Base-by-base conservation (phyloP, 2,113 vertebrate genomes). In the Nannobrachium achirus region DNA sequence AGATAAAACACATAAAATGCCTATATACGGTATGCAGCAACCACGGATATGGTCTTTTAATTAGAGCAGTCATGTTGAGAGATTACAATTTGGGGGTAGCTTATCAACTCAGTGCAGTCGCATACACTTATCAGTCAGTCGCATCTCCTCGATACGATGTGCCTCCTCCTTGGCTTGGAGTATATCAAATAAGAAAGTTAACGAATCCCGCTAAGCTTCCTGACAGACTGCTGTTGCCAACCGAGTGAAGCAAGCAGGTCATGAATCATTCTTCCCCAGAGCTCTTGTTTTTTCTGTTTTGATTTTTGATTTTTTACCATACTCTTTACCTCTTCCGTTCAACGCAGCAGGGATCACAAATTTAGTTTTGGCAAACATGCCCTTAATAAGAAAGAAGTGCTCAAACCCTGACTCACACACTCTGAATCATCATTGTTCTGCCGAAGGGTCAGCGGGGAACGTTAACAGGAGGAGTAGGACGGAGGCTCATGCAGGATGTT, bases 41-140 rank as follows among this genome's bases (percentile, higher is more conserved):
- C 86, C 84, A 83, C 73, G 65, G 79, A 84, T 75, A 87, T n/a
- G n/a, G 78, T 64, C 59, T 86, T 88, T 90, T 89, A 89, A 91
- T 89, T 90, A 84, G 80, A 58, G 79, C 69, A 55, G 59, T 68
- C 78, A 73, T 73, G 86, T 68, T 79, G 77, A 53, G 78, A 84
- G 83, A 82, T 76, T 84, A 82, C 81, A 70, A 89, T 88, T 80
- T 85, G 69, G 72, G n/a, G 41, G 64, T 33, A 33, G 51, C 81
- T 91, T 90, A 92, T 90, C 91, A 83, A 86, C 75, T 66, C 40
- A 60, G 72, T 80, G 81, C 89, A 92, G 88, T 78, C 79, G 88
- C 77, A 81, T 80, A 56, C 66, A 86, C 80, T 79, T 86, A 86
- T 91, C 81, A 66, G 71, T 56, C 69, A 49, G 25, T 87, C 79